Evolutionary conservation across 2,888 invertebrate species (phyloP).

Genomic region (Eulithis prunata): DNA sequence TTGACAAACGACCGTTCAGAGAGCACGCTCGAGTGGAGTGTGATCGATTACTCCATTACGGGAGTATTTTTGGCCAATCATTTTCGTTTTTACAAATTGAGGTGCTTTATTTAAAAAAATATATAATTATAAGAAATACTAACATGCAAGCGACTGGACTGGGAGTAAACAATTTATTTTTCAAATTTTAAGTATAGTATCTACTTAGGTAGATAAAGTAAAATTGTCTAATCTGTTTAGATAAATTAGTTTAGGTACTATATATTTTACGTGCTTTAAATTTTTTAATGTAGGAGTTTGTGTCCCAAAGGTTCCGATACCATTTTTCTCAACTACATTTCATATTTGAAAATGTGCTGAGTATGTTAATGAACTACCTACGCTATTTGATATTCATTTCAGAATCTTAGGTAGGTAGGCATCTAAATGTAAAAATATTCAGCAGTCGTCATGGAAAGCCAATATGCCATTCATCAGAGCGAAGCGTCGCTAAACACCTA

Average conservation of each 20-base stretch:
- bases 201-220: too few relatives aligned
- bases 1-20: conserved; percentile 76
- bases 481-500: conserved; percentile 76
- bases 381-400: conserved; percentile 16
- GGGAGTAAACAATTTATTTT: too few relatives aligned
- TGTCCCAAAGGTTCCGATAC: too few relatives aligned
- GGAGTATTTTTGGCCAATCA: conserved; percentile 38
- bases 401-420: conserved; percentile 16
- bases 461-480: conserved; percentile 78
- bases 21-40: conserved; percentile 60
- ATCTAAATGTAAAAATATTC: conserved; percentile 11
- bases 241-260: too few relatives aligned
- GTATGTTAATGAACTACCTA: too few relatives aligned
- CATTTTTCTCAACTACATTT: too few relatives aligned
- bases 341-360: too few relatives aligned
- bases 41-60: conserved; percentile 68
- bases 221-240: too few relatives aligned
- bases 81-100: conserved; percentile 30
- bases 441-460: conserved; percentile 38
- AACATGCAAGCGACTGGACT: background rate
- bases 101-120: background rate
- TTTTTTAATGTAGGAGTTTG: too few relatives aligned
- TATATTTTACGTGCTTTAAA: too few relatives aligned
- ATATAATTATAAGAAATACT: background rate
- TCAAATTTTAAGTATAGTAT: too few relatives aligned